Evolutionary conservation across 1,140 invertebrate species (phyloP), one percentile per base, ranked within the genome.

Genomic region (Bemisia tabaci): DNA sequence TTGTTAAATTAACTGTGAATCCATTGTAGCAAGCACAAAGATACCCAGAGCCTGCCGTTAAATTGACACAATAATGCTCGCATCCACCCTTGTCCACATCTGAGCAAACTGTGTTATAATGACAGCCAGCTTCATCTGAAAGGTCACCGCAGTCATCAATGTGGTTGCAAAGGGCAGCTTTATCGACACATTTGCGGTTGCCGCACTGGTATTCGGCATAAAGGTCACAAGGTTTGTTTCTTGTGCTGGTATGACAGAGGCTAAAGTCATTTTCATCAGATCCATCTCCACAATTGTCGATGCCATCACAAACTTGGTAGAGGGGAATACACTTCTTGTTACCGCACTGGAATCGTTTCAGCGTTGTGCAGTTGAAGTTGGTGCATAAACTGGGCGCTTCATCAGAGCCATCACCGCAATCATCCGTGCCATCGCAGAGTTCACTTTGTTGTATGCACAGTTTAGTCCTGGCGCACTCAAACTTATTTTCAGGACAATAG

Each of bases 241-340:
- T 65, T 12, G 59, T 66, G 9, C 64, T 58, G n/a, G 82, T 79
- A 1, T 85, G 82, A 73, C 91, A 96, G 62, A 92, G 77, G 1
- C 89, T 94, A 83, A 93, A 88, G 78, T 94, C 92, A 74, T 95
- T 95, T 77, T 96, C 94, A 75, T 96, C 93, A 0, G 88, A 91
- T 48, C 91, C 90, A 76, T 98, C 95, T 23, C 90, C 90, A 77
- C 95, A 97, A 74, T 97, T 91, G 76, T 95, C 90, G 2, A 89
- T 78, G 2, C 89, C 87, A 76, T 95, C 90, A 76, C 92, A 93
- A 21, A 91, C 78, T 68, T 90, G 85, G 73, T 88, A 95, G 72
- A 85, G 82, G 0, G 90, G 86, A 60, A 97, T 90, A 73, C 95
- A 97, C 65, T 88, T 87, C 68, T 90, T 86, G 75, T 96, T 95